Base-by-base conservation (phyloP, 53 echinoderm and acorn worm genomes). In the Stichopus horrens region DNA sequence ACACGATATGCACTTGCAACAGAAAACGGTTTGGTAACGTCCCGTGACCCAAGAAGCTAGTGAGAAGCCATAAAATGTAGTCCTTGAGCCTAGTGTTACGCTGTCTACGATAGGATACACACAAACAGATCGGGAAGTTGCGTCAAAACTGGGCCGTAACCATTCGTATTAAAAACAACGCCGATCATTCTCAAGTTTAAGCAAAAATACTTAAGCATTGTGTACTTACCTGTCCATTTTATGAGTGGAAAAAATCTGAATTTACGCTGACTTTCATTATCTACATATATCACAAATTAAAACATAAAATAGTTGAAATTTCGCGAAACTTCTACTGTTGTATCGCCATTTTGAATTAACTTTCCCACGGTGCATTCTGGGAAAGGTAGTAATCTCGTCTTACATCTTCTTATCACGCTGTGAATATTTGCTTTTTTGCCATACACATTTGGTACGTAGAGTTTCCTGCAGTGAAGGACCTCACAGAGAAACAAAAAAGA, bases 341-440 rank as follows among this genome's bases (percentile, higher is more conserved):
- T 58, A 81, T 81, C 81, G 81, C 81, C 81, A 81, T 81, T 81
- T 81, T 81, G 81, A 58, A 81, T 81, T 81, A 81, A 81, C 11
- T 21, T 81, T 81, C 81, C 58, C 81, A 81, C 81, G 81, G 81
- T 81, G 81, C 81, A 81, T 81, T 21, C 19, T 81, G 81, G 81
- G 81, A 81, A n/a, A 13, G 71, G 71, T 71, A 7, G 71, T 71
- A 71, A 16, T 7, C 71, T 16, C 6, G 6, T 71, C 7, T 71
- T 18, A 71, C 19, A 20, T 18, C 19, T 71, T 71, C 71, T n/a
- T 20, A n/a, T 71, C 14, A 16, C n/a, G 14, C n/a, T 71, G 18
- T 71, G 71, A 71, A 9, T 13, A 63, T 63, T 63, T 4, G 63
- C 63, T 63, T 6, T 9, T 63, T 63, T 4, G 8, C 10, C 16